Evolutionary conservation across 2,797 vertebrate species (phyloP).

Genomic region (Heliangelus exortis): DNA sequence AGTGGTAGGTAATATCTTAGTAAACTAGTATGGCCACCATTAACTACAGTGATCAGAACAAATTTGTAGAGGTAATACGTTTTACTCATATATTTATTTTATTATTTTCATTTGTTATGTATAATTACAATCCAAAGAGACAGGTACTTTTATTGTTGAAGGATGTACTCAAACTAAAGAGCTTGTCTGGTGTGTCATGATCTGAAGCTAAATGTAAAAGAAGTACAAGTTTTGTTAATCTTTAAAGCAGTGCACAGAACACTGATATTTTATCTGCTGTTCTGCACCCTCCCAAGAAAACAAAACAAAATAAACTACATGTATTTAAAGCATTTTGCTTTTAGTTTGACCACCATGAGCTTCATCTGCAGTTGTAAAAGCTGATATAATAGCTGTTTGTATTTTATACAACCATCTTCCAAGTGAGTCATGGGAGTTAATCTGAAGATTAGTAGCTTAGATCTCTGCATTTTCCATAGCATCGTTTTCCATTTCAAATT

Average conservation of each 20-base stretch:
- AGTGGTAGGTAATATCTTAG: conserved; percentile 47
- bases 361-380: conserved; percentile 57
- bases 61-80: conserved; percentile 10
- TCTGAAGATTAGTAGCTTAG: conserved; percentile 58
- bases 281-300: conserved; percentile 3
- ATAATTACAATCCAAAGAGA: neutral
- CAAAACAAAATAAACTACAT: neutral
- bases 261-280: conserved; percentile 31
- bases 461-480: conserved; percentile 11
- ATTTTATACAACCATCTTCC: conserved; percentile 32
- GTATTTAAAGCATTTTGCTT: conserved; percentile 47
- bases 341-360: conserved; percentile 50
- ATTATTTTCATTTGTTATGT: neutral
- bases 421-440: conserved; percentile 42
- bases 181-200: neutral
- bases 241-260: conserved; percentile 33
- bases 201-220: conserved; percentile 25
- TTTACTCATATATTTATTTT: conserved; percentile 2
- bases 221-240: conserved; percentile 25
- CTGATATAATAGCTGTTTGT: conserved; percentile 46
- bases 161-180: neutral
- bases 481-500: conserved; percentile 53
- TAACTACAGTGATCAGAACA: conserved; percentile 41
- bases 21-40: conserved; percentile 28
- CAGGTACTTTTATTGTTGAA: neutral